Conservation (phyloP, 2,797 vertebrate genomes). For the Ctenosaura bakeri region DNA sequence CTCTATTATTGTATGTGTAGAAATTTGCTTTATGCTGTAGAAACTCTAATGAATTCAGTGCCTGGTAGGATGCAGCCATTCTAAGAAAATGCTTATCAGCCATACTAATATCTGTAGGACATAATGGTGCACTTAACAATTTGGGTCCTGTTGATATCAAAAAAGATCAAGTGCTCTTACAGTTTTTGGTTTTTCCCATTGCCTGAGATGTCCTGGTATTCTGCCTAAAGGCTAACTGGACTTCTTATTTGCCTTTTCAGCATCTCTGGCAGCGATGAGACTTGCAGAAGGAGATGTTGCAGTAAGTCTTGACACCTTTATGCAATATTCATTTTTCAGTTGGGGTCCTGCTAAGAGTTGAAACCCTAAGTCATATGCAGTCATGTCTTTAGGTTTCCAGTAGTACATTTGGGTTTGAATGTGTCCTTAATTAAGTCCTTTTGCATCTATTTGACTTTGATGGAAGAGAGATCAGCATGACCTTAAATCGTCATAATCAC, state of each 20-base stretch:
- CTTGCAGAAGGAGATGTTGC: slow-evolving; percentile 92
- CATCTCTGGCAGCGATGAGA: slow-evolving; percentile 94
- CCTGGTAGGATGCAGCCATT: not conserved
- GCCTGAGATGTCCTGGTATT: not conserved
- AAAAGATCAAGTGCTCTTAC: not conserved
- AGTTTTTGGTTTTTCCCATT: not conserved
- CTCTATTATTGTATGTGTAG: not conserved
- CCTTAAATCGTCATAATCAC: not conserved
- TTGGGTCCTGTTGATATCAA: not conserved
- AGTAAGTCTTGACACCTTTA: slow-evolving; percentile 81
- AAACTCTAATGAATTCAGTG: not conserved
- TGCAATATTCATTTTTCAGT: not conserved
- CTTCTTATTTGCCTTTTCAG: slow-evolving; percentile 78
- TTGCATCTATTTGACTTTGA: not conserved
- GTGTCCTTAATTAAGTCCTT: not conserved
- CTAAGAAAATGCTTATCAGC: not conserved
- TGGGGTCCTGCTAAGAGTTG: not conserved
- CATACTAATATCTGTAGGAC: not conserved
- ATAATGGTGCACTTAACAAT: not conserved
- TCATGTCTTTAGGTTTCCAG: not conserved
- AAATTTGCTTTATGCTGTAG: not conserved
- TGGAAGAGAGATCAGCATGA: not conserved
- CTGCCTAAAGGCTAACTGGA: not conserved
- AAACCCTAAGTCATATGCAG: not conserved
- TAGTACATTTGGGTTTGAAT: slow-evolving; percentile 9